Percentiles rank a stretch among this genome's conserved stretches.
These are phyloP conservation scores for Panurus biarmicus DNA, from an alignment of 2,113 vertebrate genomes.

Conservation along the genomic window DNA sequence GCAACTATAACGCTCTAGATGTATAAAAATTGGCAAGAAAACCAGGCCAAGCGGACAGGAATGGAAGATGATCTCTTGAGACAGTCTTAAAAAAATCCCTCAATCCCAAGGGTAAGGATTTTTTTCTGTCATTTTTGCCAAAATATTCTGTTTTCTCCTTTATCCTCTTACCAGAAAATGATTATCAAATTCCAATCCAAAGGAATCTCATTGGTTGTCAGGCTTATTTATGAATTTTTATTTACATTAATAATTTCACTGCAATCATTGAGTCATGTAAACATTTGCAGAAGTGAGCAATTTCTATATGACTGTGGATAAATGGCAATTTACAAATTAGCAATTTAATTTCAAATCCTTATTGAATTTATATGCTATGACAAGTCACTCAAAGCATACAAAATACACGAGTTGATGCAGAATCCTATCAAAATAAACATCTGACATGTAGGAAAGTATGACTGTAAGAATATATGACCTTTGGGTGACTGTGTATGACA, in stretches of 20 bases:
- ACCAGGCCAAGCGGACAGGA: background rate
- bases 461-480: background rate
- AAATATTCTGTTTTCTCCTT: background rate
- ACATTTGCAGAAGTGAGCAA: background rate
- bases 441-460: background rate
- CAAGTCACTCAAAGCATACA: background rate
- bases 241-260: background rate
- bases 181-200: background rate
- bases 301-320: background rate
- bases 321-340: background rate
- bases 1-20: background rate
- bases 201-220: background rate
- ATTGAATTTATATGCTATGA: background rate
- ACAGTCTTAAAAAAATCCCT: background rate
- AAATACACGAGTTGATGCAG: background rate
- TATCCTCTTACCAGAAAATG: background rate
- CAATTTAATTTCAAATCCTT: background rate
- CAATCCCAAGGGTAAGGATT: background rate
- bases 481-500: background rate
- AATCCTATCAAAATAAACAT: background rate
- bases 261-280: background rate
- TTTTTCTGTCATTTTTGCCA: background rate
- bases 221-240: background rate
- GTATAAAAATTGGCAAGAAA: background rate
- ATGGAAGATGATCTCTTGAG: background rate